These are phyloP conservation scores for Tromatobia lineatoria DNA, from an alignment of 2,888 invertebrate species.

Conservation along the genomic window DNA sequence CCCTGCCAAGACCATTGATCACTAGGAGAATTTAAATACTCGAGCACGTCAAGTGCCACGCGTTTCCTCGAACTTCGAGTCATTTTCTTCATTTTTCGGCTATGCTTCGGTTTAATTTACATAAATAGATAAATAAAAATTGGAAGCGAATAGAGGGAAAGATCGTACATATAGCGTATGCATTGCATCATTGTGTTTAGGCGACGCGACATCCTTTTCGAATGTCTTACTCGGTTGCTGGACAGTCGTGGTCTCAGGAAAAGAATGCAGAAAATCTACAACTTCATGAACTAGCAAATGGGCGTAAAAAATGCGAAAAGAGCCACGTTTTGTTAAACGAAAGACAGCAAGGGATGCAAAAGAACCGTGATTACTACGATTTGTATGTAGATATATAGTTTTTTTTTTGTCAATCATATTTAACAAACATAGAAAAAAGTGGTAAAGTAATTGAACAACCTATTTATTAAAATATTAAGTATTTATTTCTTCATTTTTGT, in stretches of 20 bases:
- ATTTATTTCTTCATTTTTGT: slow-evolving; percentile 75
- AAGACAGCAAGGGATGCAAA: slow-evolving; percentile 66
- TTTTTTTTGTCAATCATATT: slow-evolving; percentile 68
- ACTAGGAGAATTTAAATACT: not conserved
- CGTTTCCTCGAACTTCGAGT: not conserved
- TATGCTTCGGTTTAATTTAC: not conserved
- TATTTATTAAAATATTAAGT: slow-evolving; percentile 79
- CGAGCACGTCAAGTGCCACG: not conserved
- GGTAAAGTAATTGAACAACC: slow-evolving; percentile 72
- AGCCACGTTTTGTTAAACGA: not conserved
- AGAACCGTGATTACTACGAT: slow-evolving; percentile 73
- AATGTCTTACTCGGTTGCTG: slow-evolving; percentile 6
- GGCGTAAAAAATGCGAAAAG: not conserved
- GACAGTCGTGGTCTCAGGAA: not conserved
- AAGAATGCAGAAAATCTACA: not conserved
- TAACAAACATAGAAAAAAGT: slow-evolving; percentile 71
- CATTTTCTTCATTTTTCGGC: slow-evolving; percentile 7
- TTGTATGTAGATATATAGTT: slow-evolving; percentile 62
- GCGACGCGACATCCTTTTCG: slow-evolving; percentile 14
- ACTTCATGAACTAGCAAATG: not conserved
- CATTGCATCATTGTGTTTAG: slow-evolving; percentile 6
- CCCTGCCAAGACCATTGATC: slow-evolving; percentile 6
- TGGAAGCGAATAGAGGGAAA: slow-evolving; percentile 16
- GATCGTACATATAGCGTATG: slow-evolving; percentile 29
- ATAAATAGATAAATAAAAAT: not conserved